Evolutionary conservation across 2,888 invertebrate species (phyloP).

Genomic region (Patella ulyssiponensis): DNA sequence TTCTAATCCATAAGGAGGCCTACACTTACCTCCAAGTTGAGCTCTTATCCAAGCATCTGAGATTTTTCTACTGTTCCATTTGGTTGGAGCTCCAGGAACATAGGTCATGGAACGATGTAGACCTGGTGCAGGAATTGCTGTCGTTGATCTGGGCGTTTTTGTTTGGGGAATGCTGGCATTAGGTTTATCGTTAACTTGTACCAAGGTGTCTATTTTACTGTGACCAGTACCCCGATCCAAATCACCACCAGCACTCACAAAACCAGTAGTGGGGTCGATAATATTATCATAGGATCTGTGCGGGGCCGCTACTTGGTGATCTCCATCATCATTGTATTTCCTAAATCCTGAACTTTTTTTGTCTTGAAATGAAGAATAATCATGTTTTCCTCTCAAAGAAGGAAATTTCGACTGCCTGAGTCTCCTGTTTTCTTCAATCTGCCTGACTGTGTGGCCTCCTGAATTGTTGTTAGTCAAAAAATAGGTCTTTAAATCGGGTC

Average conservation of each 20-base stretch:
- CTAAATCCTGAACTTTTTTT: slow-evolving; percentile 48
- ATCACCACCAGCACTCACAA: slow-evolving; percentile 68
- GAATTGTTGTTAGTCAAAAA: slow-evolving; percentile 61
- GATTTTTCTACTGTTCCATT: slow-evolving; percentile 66
- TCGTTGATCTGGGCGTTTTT: slow-evolving; percentile 50
- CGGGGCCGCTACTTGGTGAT: slow-evolving; percentile 61
- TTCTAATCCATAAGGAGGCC: neutral
- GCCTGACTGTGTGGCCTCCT: slow-evolving; percentile 55
- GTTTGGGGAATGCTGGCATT: slow-evolving; percentile 56
- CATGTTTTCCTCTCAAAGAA: slow-evolving; percentile 54
- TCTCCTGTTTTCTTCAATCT: slow-evolving; percentile 63
- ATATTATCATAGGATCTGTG: slow-evolving; percentile 66
- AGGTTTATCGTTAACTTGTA: slow-evolving; percentile 62
- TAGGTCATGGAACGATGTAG: slow-evolving; percentile 58
- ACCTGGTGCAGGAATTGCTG: slow-evolving; percentile 59
- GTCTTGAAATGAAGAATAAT: slow-evolving; percentile 63
- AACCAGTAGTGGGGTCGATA: slow-evolving; percentile 69
- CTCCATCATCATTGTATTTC: slow-evolving; percentile 66
- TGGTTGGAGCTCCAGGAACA: slow-evolving; percentile 63
- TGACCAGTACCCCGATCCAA: slow-evolving; percentile 65
- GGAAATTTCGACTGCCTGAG: slow-evolving; percentile 67
- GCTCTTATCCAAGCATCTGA: slow-evolving; percentile 64
- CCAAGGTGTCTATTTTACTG: slow-evolving; percentile 57
- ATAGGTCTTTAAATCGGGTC: slow-evolving; percentile 59
- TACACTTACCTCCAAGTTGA: slow-evolving; percentile 63